A percentile compares a stretch with the other conserved stretches of the same genome.
These are phyloP conservation scores for Heteromormyrus szaboi DNA, from an alignment of 2,797 vertebrate species.

Conservation along the genomic window DNA sequence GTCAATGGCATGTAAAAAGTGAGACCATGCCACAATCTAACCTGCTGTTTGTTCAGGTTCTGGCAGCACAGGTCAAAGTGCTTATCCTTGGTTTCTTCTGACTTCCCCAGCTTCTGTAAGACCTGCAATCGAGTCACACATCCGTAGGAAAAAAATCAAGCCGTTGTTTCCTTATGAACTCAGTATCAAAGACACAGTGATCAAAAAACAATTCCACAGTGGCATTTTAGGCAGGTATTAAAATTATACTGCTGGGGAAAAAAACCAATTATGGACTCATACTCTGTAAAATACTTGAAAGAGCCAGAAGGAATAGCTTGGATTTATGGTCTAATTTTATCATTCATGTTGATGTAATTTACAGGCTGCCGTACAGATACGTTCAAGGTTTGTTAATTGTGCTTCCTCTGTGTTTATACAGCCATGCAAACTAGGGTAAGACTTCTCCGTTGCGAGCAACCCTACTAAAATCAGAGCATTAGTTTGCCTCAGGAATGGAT, in stretches of 20 bases:
- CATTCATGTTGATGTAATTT: neutral
- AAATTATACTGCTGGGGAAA: neutral
- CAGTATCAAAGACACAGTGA: neutral
- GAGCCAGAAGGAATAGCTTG: neutral
- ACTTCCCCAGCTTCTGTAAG: conserved; percentile 88
- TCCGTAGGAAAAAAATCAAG: neutral
- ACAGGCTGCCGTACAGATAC: neutral
- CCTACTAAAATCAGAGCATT: neutral
- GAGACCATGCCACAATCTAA: conserved; percentile 36
- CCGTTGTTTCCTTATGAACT: neutral
- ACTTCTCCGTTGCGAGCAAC: neutral
- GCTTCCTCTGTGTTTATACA: neutral
- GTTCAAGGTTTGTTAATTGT: neutral
- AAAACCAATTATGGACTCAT: neutral
- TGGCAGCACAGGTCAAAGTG: conserved; percentile 79
- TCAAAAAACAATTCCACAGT: neutral
- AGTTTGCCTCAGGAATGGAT: neutral
- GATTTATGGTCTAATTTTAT: neutral
- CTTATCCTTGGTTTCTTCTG: conserved; percentile 88
- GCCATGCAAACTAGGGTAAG: neutral
- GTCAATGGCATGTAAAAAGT: neutral
- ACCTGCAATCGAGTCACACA: conserved; percentile 59
- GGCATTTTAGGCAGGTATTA: neutral
- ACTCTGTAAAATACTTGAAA: neutral
- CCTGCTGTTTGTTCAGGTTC: conserved; percentile 87